phyloP scores from a whole-genome alignment of 1,140 invertebrate species.

The Lethocerus indicus region DNA sequence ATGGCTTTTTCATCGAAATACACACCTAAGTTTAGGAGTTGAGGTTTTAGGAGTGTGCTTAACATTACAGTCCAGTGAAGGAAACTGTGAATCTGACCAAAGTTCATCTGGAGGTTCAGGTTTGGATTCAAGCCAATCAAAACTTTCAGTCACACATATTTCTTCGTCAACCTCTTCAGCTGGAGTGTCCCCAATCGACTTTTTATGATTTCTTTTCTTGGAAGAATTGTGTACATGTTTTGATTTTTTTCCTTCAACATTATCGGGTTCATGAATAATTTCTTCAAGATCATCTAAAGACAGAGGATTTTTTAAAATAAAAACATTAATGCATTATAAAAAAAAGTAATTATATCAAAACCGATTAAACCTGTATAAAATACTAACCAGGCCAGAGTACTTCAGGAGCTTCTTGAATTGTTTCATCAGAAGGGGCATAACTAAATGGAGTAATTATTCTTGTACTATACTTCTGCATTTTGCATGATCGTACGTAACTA shows the following conservation, averaged over 20 bases:
- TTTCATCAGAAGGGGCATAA: constrained; percentile 32
- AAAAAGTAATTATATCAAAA: no score
- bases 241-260: not conserved
- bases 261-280: not conserved
- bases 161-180: no score
- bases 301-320: not conserved
- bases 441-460: constrained; percentile 42
- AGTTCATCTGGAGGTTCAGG: not conserved
- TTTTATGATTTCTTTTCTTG: no score
- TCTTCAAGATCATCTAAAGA: not conserved
- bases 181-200: no score
- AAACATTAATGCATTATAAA: not conserved
- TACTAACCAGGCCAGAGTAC: constrained; percentile 24
- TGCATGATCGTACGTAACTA: constrained; percentile 36
- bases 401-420: constrained; percentile 29
- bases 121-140: no score
- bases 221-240: not conserved
- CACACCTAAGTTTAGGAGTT: not conserved
- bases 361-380: no score
- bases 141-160: no score
- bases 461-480: constrained; percentile 25
- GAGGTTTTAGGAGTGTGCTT: no score
- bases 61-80: not conserved
- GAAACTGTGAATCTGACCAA: not conserved
- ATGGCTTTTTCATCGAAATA: no score